phyloP scores from a whole-genome alignment of 2,113 vertebrate species.

The Ciconia stormi region DNA sequence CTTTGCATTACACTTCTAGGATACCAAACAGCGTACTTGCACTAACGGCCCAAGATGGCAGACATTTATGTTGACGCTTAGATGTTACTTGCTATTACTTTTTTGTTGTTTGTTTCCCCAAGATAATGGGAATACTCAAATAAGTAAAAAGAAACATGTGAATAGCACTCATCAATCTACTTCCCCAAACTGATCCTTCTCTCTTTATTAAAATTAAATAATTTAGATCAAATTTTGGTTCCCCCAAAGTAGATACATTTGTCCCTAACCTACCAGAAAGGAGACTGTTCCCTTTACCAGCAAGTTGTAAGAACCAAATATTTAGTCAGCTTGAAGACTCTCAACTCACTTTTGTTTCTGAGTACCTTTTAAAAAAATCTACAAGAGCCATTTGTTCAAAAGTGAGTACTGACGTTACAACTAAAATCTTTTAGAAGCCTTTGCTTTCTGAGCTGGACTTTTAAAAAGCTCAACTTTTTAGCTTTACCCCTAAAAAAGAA shows the following conservation, averaged over 20 bases:
- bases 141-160: not conserved
- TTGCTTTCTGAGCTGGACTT: not conserved
- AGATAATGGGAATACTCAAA: not conserved
- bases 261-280: not conserved
- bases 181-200: not conserved
- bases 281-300: not conserved
- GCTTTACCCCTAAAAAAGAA: not conserved
- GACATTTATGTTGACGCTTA: not conserved
- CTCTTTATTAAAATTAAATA: not conserved
- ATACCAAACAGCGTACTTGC: not conserved
- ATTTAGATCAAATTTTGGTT: not conserved
- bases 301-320: not conserved
- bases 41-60: not conserved
- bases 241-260: not conserved
- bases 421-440: not conserved
- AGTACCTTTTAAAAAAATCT: not conserved
- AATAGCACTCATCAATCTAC: not conserved
- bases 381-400: not conserved
- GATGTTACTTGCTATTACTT: not conserved
- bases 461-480: not conserved
- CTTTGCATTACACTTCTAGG: not conserved
- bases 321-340: not conserved
- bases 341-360: not conserved
- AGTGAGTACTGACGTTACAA: not conserved
- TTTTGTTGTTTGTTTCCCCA: not conserved